Percentiles rank a stretch among this genome's conserved stretches.
Conservation (phyloP, 2,113 vertebrate genomes). For the Otus sunia region DNA sequence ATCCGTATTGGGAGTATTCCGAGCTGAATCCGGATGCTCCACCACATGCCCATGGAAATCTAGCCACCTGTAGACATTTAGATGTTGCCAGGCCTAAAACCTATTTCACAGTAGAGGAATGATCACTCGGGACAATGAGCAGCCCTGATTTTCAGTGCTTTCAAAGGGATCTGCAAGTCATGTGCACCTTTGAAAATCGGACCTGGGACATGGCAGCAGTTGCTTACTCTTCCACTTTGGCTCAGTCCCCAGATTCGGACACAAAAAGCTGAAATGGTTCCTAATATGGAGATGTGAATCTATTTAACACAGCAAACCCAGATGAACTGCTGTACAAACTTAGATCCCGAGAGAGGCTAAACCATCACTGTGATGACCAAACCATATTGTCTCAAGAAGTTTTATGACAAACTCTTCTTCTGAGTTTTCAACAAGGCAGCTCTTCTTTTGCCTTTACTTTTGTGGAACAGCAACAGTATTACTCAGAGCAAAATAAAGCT, state of each 20-base stretch:
- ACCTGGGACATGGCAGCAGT: neutral
- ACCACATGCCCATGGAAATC: neutral
- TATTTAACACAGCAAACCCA: neutral
- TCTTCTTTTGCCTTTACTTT: neutral
- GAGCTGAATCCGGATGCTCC: neutral
- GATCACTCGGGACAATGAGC: neutral
- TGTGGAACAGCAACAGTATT: neutral
- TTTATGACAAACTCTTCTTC: neutral
- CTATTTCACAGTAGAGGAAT: neutral
- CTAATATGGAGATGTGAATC: neutral
- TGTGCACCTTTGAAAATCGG: neutral
- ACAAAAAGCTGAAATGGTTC: neutral
- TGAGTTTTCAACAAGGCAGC: neutral
- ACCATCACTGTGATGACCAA: neutral
- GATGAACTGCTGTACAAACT: neutral
- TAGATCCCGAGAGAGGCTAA: neutral
- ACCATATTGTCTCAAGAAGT: neutral
- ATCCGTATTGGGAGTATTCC: accelerated
- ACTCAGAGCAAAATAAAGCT: neutral
- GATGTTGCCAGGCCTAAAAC: neutral
- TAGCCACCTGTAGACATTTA: neutral
- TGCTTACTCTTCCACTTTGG: neutral
- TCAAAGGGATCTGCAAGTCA: neutral
- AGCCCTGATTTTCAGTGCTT: neutral
- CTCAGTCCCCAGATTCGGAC: neutral